Evolutionary conservation across 2,888 invertebrate genomes (phyloP).

Genomic region (Andrena hattorfiana): DNA sequence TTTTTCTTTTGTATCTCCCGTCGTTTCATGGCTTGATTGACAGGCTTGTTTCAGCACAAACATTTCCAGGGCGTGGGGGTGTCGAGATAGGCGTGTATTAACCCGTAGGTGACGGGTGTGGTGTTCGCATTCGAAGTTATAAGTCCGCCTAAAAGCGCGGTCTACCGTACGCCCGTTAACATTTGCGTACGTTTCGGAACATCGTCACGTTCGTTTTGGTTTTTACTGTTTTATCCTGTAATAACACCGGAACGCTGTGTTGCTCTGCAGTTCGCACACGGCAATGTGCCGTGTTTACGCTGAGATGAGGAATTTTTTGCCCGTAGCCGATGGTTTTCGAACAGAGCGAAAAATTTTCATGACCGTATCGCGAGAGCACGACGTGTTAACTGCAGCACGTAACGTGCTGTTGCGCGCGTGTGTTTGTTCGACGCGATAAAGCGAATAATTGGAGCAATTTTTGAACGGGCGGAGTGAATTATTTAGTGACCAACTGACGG

Average conservation of each 20-base stretch:
- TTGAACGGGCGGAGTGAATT: too few relatives aligned
- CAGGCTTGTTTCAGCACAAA: conserved; percentile 37
- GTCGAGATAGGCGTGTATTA: background rate
- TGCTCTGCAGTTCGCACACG: background rate
- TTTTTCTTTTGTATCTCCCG: conserved; percentile 32
- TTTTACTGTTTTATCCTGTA: background rate
- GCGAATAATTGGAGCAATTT: too few relatives aligned
- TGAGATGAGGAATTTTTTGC: background rate
- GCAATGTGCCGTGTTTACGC: background rate
- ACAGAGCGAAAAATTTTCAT: too few relatives aligned
- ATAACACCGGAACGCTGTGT: background rate
- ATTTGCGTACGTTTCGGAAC: background rate
- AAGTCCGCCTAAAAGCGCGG: background rate
- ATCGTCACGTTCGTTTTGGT: background rate
- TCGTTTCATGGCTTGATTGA: conserved; percentile 47
- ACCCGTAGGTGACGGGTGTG: background rate
- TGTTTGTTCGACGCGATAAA: too few relatives aligned
- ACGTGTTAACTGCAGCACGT: too few relatives aligned
- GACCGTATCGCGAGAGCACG: too few relatives aligned
- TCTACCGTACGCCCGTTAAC: background rate
- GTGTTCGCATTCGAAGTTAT: background rate
- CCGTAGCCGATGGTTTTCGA: background rate
- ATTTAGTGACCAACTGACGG: too few relatives aligned
- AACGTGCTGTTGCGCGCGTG: too few relatives aligned
- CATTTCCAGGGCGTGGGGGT: background rate